Evolutionary conservation across 2,888 invertebrate genomes (phyloP).

Genomic region (Anodontia alba): DNA sequence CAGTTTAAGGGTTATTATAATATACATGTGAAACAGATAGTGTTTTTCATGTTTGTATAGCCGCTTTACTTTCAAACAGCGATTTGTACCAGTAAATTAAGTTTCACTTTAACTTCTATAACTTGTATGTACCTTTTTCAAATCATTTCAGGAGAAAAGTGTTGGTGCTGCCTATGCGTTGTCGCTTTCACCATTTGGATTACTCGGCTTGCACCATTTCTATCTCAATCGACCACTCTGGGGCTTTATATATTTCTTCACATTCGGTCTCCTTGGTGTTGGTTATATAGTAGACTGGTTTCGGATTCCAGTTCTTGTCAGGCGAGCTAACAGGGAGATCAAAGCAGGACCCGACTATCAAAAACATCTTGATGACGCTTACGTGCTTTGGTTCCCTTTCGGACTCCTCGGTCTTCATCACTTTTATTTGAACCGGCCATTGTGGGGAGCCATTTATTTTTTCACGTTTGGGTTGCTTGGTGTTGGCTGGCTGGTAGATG

Average conservation of each 20-base stretch:
- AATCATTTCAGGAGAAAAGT: neutral
- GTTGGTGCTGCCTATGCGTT: conserved; percentile 59
- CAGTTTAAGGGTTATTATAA: too few species aligned
- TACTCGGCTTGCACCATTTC: conserved; percentile 71
- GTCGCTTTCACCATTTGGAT: conserved; percentile 59
- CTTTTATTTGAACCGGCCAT: conserved; percentile 66
- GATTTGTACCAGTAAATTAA: too few species aligned
- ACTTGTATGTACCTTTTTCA: too few species aligned
- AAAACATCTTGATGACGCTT: conserved; percentile 69
- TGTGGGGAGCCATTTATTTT: conserved; percentile 72
- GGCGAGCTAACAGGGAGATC: conserved; percentile 61
- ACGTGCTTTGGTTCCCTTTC: conserved; percentile 69
- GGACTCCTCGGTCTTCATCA: conserved; percentile 64
- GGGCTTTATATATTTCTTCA: conserved; percentile 68
- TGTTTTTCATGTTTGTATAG: too few species aligned
- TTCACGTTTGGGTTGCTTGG: conserved; percentile 72
- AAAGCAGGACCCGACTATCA: conserved; percentile 25
- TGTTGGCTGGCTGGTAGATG: conserved; percentile 73
- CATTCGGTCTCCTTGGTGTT: conserved; percentile 65
- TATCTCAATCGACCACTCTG: conserved; percentile 62
- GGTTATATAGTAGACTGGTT: conserved; percentile 77
- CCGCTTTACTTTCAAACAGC: too few species aligned
- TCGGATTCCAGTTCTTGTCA: conserved; percentile 68
- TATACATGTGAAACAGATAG: too few species aligned
- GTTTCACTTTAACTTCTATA: too few species aligned